Evolutionary conservation across 2,797 vertebrate species (phyloP), one percentile per base, ranked within the genome.

Genomic region (Helicolenus hilgendorfi): DNA sequence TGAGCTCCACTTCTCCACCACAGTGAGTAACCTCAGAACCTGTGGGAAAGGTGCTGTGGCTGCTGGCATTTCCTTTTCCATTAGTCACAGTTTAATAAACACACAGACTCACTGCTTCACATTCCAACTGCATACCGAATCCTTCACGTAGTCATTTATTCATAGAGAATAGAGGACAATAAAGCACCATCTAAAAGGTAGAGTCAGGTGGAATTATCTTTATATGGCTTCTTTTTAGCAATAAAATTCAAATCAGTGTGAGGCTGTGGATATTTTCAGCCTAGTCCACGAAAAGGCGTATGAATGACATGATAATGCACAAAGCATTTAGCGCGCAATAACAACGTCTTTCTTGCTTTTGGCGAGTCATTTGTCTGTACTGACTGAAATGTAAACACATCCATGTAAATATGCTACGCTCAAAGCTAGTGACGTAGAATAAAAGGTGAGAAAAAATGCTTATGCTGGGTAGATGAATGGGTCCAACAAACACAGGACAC

Each of bases 71-170:
- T 93, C 64, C 76, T 88, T 77, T 83, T 82, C 60, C 45, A 85
- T 90, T 90, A 82, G 87, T 86, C 89, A 83, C 75, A 74, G 70
- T 87, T 92, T 86, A 74, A 85, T 75, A 90, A 89, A 94, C 67
- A 64, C 69, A 65, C 60, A 20, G 63, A 77, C 59, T 80, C 49
- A 38, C 38, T 5, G 20, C 67, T 76, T 41, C 83, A 85, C 74
- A 79, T 88, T 81, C 85, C 84, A 69, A 11, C 77, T 38, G 72
- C 38, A 53, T 15, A 4, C 62, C 49, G 56, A 74, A 80, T 68
- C 76, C 22, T 80, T 63, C 27, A 60, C 31, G 0, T 22, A 64
- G 58, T 85, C 70, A 83, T 75, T 69, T 53, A 84, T 85, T 77
- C 36, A 79, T 10, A 11, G 26, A 74, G 24, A 55, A 60, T 14